phyloP scores from a whole-genome alignment of 2,888 invertebrate species.

The Eristalis tenax region DNA sequence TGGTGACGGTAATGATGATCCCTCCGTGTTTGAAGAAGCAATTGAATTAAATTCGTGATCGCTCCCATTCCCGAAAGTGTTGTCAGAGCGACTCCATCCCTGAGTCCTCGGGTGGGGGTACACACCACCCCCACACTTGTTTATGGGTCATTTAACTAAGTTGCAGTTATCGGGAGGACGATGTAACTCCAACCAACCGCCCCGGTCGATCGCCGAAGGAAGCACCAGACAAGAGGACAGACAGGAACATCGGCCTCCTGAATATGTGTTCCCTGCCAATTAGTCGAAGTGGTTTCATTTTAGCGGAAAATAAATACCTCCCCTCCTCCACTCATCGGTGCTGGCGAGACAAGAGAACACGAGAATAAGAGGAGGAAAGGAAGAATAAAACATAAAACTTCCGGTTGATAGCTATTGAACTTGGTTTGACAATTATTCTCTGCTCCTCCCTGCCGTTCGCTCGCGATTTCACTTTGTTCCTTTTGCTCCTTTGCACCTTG shows the following conservation, averaged over 20 bases:
- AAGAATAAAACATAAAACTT: constrained; percentile 52
- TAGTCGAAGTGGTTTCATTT: constrained; percentile 69
- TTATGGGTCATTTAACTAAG: constrained; percentile 71
- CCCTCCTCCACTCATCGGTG: not conserved
- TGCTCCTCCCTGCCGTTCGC: not conserved
- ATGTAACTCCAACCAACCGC: constrained; percentile 31
- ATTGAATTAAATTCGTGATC: constrained; percentile 61
- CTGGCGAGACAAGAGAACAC: too few species aligned
- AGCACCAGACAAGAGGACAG: not conserved
- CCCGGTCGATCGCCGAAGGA: not conserved
- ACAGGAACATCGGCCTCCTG: constrained; percentile 1
- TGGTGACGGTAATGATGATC: constrained; percentile 30
- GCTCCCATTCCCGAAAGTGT: constrained; percentile 24
- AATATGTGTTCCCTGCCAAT: constrained; percentile 53
- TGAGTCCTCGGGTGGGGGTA: not conserved
- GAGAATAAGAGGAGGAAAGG: not conserved
- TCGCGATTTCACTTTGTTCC: not conserved
- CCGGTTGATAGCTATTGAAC: constrained; percentile 68
- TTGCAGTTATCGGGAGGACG: constrained; percentile 56
- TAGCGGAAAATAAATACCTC: constrained; percentile 63
- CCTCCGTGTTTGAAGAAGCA: constrained; percentile 41
- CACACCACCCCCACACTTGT: constrained; percentile 23
- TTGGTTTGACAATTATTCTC: constrained; percentile 66
- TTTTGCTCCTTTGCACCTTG: not conserved
- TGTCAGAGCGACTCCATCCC: not conserved